Evolutionary conservation across 2,113 vertebrate species (phyloP), one percentile per base, ranked within the genome.

Genomic region (Otus sunia): DNA sequence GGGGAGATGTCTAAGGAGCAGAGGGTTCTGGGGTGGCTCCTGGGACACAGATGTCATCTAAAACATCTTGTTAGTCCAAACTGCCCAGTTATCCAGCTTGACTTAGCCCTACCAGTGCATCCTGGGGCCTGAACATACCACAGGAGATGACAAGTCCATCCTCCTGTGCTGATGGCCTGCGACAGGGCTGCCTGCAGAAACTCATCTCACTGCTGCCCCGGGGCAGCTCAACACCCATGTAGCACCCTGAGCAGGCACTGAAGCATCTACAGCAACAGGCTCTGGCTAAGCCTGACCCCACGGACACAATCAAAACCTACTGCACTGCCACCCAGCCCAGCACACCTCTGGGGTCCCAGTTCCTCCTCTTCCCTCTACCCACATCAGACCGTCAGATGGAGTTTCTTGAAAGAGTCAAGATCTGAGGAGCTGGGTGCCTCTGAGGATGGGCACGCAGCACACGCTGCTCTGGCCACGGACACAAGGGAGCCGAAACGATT

Each of bases 391-490:
- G 55, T 63, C 43, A 15, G 13, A 37, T 45, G 1, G 8, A 47
- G 75, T 16, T 47, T 43, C 55, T 36, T 6, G 3, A 29, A 84
- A 79, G 68, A 83, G 66, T 29, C 8, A 47, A 60, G 66, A 86
- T 72, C 63, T 37, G 76, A 94, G 12, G 1, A 88, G 63, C 25
- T 9, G 0, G 0, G 10, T 1, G 15, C 66, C 75, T 41, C 66
- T 0, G 0, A 66, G 73, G 73, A 73, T 0, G 5, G 32, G 34
- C 47, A 45, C 0, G 0, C 41, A 82, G 75, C 43, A 63, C 8
- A 6, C 1, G 0, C 39, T 34, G 86, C 83, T 81, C 56, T 23
- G 88, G 72, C 64, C 68, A 16, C 59, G 50, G 29, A 50, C 79
- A 59, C 55, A 19, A 41, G 47, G 52, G 64, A 94, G 66, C 11